Evolutionary conservation across 2,113 vertebrate species (phyloP).

Genomic region (Tautogolabrus adspersus): DNA sequence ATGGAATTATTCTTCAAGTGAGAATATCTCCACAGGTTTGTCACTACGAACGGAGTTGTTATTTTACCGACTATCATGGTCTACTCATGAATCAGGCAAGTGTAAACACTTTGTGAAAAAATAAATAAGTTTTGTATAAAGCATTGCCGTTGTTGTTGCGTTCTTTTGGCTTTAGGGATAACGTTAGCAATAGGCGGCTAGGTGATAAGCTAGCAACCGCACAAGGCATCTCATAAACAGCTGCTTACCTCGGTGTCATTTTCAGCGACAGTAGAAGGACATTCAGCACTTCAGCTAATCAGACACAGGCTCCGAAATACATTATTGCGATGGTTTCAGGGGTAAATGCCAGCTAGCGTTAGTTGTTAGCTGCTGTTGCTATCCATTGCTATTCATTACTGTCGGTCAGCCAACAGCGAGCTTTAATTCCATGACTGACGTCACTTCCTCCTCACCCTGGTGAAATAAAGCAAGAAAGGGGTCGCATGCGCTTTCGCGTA

Average conservation of each 20-base stretch:
- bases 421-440: constrained; percentile 66
- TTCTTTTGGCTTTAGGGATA: constrained; percentile 3
- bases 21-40: constrained; percentile 7
- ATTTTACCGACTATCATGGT: not conserved
- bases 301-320: not conserved
- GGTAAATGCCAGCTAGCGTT: not conserved
- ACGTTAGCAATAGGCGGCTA: constrained; percentile 60
- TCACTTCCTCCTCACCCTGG: constrained; percentile 64
- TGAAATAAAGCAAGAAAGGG: constrained; percentile 6
- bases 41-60: not conserved
- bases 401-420: constrained; percentile 19
- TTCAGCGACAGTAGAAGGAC: constrained; percentile 6
- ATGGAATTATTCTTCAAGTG: not conserved
- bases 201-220: constrained; percentile 11
- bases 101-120: not conserved
- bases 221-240: constrained; percentile 15
- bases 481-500: too few species aligned
- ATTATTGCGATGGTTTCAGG: not conserved
- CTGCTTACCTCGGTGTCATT: constrained; percentile 70
- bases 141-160: constrained; percentile 1
- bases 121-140: not conserved
- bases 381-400: constrained; percentile 26
- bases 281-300: constrained; percentile 30
- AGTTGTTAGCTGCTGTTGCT: constrained; percentile 18
- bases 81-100: accelerated